Conservation (phyloP, 2,888 invertebrate species). For the Watsonalla cultraria region DNA sequence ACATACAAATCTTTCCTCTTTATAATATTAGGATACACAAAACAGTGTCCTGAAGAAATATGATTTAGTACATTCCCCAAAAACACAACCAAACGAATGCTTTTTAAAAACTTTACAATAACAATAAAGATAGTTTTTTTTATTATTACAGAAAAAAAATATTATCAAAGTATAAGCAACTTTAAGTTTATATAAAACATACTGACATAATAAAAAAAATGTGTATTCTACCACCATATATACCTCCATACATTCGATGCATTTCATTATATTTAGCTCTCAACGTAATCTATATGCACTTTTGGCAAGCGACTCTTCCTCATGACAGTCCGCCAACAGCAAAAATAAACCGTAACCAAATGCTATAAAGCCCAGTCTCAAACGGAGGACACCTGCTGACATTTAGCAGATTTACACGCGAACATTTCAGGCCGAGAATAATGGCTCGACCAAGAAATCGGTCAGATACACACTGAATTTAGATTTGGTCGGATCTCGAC, state of each 20-base stretch:
- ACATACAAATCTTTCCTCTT: no score
- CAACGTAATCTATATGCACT: constrained; percentile 32
- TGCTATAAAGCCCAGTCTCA: constrained; percentile 13
- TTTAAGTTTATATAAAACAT: no score
- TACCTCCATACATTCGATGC: constrained; percentile 5
- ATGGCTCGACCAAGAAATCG: constrained; percentile 52
- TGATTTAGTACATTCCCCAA: no score
- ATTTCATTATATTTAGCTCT: constrained; percentile 21
- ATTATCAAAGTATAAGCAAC: no score
- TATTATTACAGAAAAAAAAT: no score
- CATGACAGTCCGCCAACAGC: neutral
- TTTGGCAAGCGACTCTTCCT: constrained; percentile 35
- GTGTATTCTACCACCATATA: no score
- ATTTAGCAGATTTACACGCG: constrained; percentile 56
- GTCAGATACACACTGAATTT: constrained; percentile 63
- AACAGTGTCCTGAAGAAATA: no score
- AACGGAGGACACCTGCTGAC: constrained; percentile 34
- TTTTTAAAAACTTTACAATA: no score
- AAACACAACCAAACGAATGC: no score
- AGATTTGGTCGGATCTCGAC: constrained; percentile 50
- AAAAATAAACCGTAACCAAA: constrained; percentile 9
- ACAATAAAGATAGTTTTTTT: no score
- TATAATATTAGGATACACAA: no score
- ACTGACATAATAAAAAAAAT: no score
- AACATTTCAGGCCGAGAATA: constrained; percentile 59